Evolutionary conservation across 2,797 vertebrate genomes (phyloP).

Genomic region (Nyctalus aviator): DNA sequence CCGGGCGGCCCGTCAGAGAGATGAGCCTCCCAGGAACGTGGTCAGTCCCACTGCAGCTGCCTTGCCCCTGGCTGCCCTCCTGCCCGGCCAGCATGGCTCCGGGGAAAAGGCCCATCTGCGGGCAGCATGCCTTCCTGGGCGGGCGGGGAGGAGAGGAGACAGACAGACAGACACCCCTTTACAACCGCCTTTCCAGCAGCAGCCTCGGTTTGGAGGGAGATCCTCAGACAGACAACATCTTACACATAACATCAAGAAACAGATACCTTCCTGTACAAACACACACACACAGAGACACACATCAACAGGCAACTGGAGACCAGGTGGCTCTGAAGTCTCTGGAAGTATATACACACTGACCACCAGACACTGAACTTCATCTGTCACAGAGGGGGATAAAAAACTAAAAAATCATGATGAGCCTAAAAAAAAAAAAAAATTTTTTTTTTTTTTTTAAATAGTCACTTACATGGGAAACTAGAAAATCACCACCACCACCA

Average conservation of each 20-base stretch:
- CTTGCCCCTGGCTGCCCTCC: neutral
- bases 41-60: constrained; percentile 29
- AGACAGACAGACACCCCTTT: too few species aligned
- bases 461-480: neutral
- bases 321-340: constrained; percentile 26
- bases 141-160: too few species aligned
- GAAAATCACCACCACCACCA: neutral
- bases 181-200: too few species aligned
- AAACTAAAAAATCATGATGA: constrained; percentile 29
- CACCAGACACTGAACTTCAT: constrained; percentile 64
- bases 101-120: too few species aligned
- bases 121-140: too few species aligned
- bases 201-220: too few species aligned
- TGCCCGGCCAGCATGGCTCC: too few species aligned
- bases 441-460: too few species aligned
- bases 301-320: neutral
- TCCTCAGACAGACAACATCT: too few species aligned
- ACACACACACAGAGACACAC: neutral
- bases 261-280: too few species aligned
- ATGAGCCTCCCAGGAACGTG: constrained; percentile 52
- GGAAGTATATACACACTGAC: constrained; percentile 40
- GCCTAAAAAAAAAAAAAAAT: neutral
- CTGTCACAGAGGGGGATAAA: neutral
- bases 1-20: constrained; percentile 46
- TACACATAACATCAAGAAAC: too few species aligned